Conservation (phyloP, 2,113 vertebrate species). For the Melanostigma gelatinosum region DNA sequence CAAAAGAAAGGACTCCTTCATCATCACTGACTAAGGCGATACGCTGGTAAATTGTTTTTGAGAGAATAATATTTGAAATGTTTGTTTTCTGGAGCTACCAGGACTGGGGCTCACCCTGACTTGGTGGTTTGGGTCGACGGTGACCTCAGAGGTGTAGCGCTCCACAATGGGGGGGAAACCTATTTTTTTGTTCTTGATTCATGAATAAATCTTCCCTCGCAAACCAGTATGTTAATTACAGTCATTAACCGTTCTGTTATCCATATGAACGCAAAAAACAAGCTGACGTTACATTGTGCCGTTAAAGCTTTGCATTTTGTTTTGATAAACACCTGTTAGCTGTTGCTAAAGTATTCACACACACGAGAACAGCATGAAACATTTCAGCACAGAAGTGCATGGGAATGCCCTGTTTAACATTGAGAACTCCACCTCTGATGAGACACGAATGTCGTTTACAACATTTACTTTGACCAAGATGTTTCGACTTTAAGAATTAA, state of each 20-base stretch:
- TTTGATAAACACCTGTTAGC: no score
- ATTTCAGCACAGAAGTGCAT: no score
- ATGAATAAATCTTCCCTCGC: not conserved
- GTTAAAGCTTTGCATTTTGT: no score
- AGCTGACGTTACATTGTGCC: no score
- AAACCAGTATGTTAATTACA: not conserved
- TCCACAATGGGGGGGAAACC: conserved; percentile 85
- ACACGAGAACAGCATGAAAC: no score
- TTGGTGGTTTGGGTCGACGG: conserved; percentile 78
- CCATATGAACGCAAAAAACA: not conserved
- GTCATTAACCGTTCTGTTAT: not conserved
- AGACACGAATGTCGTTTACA: no score
- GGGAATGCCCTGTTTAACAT: no score
- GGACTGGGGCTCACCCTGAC: conserved; percentile 75
- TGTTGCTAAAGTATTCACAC: no score
- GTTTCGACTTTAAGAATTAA: no score
- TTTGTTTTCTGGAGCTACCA: not conserved
- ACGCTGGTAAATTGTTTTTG: not conserved
- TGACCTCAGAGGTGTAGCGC: conserved; percentile 81
- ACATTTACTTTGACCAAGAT: no score
- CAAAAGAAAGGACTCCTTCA: conserved; percentile 3
- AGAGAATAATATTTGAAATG: not conserved
- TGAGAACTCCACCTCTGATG: no score
- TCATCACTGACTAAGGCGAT: not conserved
- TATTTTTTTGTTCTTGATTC: conserved; percentile 46